These are phyloP conservation scores for Colinus virginianus DNA, from an alignment of 2,113 vertebrate genomes.

Conservation along the genomic window DNA sequence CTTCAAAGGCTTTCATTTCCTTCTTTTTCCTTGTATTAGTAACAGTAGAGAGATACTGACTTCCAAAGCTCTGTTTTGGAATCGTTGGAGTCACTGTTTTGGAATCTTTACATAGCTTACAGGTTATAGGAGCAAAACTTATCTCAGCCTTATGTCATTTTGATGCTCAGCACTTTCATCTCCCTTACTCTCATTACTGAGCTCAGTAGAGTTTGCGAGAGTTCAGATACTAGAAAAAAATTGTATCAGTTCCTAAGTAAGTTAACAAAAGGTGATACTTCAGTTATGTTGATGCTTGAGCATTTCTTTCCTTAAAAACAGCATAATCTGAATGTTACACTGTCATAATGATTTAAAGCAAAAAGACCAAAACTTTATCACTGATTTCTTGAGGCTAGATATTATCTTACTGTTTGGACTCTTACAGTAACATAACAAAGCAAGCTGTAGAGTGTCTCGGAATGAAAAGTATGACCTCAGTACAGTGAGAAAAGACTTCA, in stretches of 20 bases:
- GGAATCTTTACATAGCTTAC: neutral
- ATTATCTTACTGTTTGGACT: neutral
- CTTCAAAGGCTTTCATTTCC: neutral
- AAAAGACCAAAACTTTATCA: neutral
- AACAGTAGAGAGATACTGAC: neutral
- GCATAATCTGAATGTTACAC: neutral
- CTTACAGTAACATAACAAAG: neutral
- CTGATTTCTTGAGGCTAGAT: neutral
- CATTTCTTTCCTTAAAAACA: neutral
- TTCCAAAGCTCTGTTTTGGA: neutral
- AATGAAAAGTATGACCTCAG: neutral
- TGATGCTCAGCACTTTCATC: neutral
- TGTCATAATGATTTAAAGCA: neutral
- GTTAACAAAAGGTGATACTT: neutral
- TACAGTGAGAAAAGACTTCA: neutral
- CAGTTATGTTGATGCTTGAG: neutral
- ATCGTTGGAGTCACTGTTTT: neutral
- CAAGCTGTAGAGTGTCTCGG: neutral
- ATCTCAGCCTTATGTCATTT: fast-evolving
- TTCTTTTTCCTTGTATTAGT: neutral
- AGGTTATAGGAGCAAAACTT: neutral
- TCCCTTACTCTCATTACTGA: neutral
- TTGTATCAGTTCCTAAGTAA: neutral
- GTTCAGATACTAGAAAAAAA: neutral
- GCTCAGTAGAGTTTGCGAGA: neutral